Evolutionary conservation across 1,140 invertebrate genomes (phyloP).

Genomic region (Sinonovacula constricta): DNA sequence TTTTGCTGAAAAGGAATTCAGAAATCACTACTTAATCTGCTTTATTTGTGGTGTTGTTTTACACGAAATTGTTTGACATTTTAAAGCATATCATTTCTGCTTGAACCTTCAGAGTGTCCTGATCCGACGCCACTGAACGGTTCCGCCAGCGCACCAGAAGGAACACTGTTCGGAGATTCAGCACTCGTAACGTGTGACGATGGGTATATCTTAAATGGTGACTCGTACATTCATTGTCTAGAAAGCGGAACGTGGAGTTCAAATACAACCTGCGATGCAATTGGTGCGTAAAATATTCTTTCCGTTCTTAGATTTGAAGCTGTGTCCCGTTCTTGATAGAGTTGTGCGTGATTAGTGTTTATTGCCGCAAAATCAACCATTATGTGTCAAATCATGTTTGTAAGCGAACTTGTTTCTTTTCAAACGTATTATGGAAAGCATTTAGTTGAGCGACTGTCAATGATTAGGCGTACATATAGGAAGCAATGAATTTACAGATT

Average conservation of each 20-base stretch:
- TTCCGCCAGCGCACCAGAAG: background rate
- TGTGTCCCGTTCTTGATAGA: no score
- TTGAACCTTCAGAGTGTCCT: conserved; percentile 33
- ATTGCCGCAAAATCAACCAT: no score
- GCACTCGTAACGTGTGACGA: conserved; percentile 7
- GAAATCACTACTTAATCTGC: background rate
- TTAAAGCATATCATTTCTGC: no score
- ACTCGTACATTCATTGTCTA: background rate
- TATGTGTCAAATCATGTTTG: no score
- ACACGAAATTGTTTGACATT: no score
- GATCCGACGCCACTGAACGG: conserved; percentile 27
- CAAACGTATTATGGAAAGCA: no score
- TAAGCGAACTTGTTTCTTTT: no score
- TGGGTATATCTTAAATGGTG: conserved; percentile 3
- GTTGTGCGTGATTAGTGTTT: no score
- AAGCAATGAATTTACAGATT: no score
- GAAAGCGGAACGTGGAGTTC: conserved; percentile 8
- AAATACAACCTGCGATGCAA: background rate
- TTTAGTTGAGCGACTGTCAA: no score
- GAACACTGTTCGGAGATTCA: background rate
- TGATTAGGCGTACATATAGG: no score
- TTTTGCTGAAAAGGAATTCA: background rate
- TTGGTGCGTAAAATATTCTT: background rate
- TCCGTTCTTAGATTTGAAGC: no score
- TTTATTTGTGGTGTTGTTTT: background rate